Conservation (phyloP, 1,140 invertebrate genomes). For the Spodoptera litura region DNA sequence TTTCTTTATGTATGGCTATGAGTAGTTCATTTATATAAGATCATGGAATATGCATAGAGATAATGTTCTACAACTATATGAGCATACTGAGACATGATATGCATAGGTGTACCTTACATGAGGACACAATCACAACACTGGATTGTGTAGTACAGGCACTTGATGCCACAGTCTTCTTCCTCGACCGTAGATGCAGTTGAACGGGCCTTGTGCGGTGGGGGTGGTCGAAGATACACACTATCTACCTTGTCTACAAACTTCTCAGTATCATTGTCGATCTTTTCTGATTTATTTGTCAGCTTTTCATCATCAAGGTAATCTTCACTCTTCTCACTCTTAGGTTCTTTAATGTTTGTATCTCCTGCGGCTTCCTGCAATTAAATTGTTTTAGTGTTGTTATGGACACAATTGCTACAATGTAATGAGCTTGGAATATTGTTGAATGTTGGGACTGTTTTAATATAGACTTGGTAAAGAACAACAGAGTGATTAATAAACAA, state of each 20-base stretch:
- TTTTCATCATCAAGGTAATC: slow-evolving; percentile 64
- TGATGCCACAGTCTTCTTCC: slow-evolving; percentile 79
- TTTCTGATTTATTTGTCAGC: slow-evolving; percentile 55
- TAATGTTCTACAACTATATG: neutral
- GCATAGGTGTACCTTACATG: slow-evolving; percentile 65
- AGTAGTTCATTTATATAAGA: slow-evolving; percentile 1
- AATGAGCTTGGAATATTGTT: no score
- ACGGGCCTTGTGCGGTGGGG: slow-evolving; percentile 64
- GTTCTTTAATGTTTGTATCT: slow-evolving; percentile 58
- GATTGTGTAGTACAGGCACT: slow-evolving; percentile 81
- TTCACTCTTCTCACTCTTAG: slow-evolving; percentile 48
- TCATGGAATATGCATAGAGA: neutral
- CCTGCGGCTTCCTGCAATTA: slow-evolving; percentile 67
- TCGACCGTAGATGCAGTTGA: slow-evolving; percentile 66
- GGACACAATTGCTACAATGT: no score
- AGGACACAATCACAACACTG: slow-evolving; percentile 82
- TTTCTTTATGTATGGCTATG: slow-evolving; percentile 27
- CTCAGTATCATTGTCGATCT: slow-evolving; percentile 56
- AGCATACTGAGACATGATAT: slow-evolving; percentile 4
- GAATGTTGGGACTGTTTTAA: no score
- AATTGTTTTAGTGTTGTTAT: no score
- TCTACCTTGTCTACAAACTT: slow-evolving; percentile 71
- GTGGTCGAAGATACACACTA: slow-evolving; percentile 74
- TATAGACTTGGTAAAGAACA: no score
- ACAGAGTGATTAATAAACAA: no score